Evolutionary conservation across 37 sponge, comb jelly and placozoan genomes (phyloP).

Genomic region (Axinella damicornis): DNA sequence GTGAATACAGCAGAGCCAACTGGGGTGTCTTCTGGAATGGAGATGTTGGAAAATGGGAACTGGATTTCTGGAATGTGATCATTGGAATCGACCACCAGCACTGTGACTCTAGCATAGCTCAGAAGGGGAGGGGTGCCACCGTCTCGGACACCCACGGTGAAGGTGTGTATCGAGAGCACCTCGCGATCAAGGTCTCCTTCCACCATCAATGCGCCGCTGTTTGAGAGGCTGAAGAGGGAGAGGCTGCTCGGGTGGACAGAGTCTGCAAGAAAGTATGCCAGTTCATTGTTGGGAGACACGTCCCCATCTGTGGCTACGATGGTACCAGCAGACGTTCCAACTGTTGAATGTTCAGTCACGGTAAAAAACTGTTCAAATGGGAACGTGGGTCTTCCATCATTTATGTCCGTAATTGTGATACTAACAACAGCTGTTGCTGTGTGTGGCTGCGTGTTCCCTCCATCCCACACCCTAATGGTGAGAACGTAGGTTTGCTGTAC

Average conservation of each 20-base stretch:
- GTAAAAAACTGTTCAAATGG: neutral
- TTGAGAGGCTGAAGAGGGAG: slow-evolving; percentile 19
- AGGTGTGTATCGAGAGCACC: slow-evolving; percentile 18
- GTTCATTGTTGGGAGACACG: neutral
- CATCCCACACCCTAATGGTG: slow-evolving; percentile 28
- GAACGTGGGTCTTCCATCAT: slow-evolving; percentile 67
- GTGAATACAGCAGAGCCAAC: slow-evolving; percentile 33
- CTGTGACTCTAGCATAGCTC: slow-evolving; percentile 42
- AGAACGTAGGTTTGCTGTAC: neutral
- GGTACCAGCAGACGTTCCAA: neutral
- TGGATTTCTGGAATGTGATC: slow-evolving; percentile 69
- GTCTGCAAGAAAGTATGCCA: slow-evolving; percentile 58
- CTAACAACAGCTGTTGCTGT: neutral
- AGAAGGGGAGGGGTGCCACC: slow-evolving; percentile 26
- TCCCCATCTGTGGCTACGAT: slow-evolving; percentile 58
- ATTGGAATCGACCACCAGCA: slow-evolving; percentile 74
- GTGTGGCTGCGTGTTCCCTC: neutral
- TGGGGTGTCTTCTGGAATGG: slow-evolving; percentile 57
- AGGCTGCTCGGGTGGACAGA: slow-evolving; percentile 8
- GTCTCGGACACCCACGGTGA: slow-evolving; percentile 61
- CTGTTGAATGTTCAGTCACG: slow-evolving; percentile 21
- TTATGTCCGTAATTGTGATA: slow-evolving; percentile 43
- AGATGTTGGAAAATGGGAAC: slow-evolving; percentile 3
- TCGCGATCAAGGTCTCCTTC: slow-evolving; percentile 49
- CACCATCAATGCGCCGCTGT: slow-evolving; percentile 1